Evolutionary conservation across 2,797 vertebrate species (phyloP).

Genomic region (Fistularia commersonii): DNA sequence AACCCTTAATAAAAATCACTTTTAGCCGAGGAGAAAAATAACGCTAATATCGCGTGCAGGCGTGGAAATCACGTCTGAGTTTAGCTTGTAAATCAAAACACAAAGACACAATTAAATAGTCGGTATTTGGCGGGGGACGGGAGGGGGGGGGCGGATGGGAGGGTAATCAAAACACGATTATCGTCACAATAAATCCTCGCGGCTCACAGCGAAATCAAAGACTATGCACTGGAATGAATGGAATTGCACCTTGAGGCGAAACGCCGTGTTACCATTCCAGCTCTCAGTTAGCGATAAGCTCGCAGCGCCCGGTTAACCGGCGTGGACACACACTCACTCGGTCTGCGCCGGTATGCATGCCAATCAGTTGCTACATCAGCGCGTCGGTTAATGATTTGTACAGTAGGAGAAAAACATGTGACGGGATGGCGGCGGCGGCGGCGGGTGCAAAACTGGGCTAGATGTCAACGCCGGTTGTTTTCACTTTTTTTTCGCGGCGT

Average conservation of each 20-base stretch:
- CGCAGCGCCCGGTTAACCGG: constrained; percentile 52
- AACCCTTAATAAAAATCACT: no score
- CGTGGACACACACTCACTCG: constrained; percentile 43
- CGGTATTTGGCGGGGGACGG: no score
- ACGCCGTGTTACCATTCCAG: constrained; percentile 34
- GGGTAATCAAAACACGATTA: constrained; percentile 20
- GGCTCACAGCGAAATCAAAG: constrained; percentile 48
- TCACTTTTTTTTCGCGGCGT: constrained; percentile 27
- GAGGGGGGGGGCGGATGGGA: no score
- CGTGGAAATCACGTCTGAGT: no score
- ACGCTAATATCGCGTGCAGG: no score
- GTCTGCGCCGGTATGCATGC: constrained; percentile 47
- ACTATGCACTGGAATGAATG: constrained; percentile 57
- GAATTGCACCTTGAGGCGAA: constrained; percentile 69
- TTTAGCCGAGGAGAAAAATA: no score
- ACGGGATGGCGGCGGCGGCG: constrained; percentile 9
- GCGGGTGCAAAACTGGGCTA: constrained; percentile 31
- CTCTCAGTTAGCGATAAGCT: constrained; percentile 49
- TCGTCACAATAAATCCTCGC: constrained; percentile 33
- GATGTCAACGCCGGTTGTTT: constrained; percentile 32
- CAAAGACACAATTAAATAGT: no score
- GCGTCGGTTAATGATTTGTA: constrained; percentile 66
- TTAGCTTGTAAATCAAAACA: no score
- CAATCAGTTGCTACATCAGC: constrained; percentile 56
- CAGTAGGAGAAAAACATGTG: constrained; percentile 35